Conservation (phyloP, 1,140 invertebrate species). For the Drosophila novamexicana region DNA sequence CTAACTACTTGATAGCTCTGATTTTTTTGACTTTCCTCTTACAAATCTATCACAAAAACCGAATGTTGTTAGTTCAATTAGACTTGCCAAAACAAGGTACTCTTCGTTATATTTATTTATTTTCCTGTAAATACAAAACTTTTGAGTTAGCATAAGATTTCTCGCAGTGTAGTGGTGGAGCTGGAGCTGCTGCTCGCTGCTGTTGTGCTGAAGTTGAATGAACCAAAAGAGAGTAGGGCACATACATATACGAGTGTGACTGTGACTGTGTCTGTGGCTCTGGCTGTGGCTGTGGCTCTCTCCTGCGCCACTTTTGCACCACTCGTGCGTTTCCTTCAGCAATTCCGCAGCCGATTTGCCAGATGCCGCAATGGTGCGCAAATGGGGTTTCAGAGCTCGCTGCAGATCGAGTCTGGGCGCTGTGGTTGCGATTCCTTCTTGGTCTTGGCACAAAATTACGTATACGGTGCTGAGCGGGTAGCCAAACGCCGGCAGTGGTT, state of each 20-base stretch:
- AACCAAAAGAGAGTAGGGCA: constrained; percentile 72
- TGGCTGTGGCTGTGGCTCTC: constrained; percentile 39
- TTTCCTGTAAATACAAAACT: background rate
- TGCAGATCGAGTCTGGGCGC: constrained; percentile 18
- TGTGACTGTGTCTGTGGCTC: background rate
- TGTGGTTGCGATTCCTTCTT: constrained; percentile 74
- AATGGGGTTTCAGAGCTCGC: constrained; percentile 53
- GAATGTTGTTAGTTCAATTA: too few species aligned
- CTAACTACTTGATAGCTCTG: too few species aligned
- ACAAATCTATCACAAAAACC: too few species aligned
- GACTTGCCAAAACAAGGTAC: too few species aligned
- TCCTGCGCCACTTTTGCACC: constrained; percentile 54
- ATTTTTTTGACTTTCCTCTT: too few species aligned
- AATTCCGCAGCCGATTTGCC: constrained; percentile 67
- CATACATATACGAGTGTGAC: background rate
- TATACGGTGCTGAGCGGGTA: constrained; percentile 59
- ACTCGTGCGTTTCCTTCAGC: constrained; percentile 81
- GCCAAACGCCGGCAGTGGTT: constrained; percentile 24
- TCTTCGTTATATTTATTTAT: too few species aligned
- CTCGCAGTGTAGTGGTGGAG: constrained; percentile 17
- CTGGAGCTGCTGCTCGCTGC: constrained; percentile 24
- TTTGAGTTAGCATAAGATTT: background rate
- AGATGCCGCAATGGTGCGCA: constrained; percentile 58
- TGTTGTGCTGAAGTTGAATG: constrained; percentile 66
- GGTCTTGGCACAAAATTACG: constrained; percentile 67